Base-by-base conservation (phyloP, 2,113 vertebrate species). In the Gymnobelideus leadbeateri region DNA sequence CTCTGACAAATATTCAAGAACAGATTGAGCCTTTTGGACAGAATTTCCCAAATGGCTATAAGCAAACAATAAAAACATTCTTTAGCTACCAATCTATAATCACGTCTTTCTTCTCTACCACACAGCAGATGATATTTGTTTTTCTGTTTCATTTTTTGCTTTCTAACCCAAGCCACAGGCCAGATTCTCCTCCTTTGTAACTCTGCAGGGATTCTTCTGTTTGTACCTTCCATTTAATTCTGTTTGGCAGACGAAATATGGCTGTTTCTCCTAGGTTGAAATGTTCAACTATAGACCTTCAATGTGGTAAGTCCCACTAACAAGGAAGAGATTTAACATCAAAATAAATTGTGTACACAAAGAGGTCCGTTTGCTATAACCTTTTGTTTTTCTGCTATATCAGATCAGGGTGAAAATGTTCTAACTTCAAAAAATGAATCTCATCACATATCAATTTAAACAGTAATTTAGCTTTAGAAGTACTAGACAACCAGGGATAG, bases 151-250 rank as follows among this genome's bases (percentile, higher is more conserved):
- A 89, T 91, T 84, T 97, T 97, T 95, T 95, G 51, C 93, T 93
- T 97, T 95, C 93, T 96, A 98, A 96, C 96, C 94, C 93, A 92
- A 97, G 91, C 53, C 90, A 93, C 43, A 95, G 96, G 89, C 92
- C 94, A 96, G 47, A 95, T 95, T 96, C 89, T 91, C 91, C 91
- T 97, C 93, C 96, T 96, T 93, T 94, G 95, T 96, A 89, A 96
- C 68, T 93, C 94, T 92, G 68, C 55, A 68, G 94, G 96, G 43
- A 89, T 93, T 93, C 96, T 94, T 91, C 51, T 46, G 12, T 92
- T 94, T 94, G 54, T 95, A 93, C 91, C 95, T 98, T 97, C 95
- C 91, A 92, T 96, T 89, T 94, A 57, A 92, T 54, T 91, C 92
- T 96, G 14, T 90, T 96, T 96, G 52, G 89, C 93, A 90, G 93